Conservation (phyloP, 1,140 invertebrate genomes). For the Gryllus bimaculatus region DNA sequence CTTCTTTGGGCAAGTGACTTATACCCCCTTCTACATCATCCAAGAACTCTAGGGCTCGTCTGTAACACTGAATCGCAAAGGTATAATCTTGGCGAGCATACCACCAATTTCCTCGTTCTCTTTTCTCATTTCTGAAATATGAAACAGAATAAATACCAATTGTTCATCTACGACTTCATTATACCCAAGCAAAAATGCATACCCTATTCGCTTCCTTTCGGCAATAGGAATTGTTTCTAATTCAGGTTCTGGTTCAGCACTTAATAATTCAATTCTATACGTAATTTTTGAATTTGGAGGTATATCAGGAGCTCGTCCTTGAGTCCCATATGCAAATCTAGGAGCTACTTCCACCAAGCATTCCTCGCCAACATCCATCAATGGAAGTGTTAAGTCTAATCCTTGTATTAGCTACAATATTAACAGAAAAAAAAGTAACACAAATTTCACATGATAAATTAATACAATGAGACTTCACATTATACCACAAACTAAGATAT, state of each 20-base stretch:
- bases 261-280: slow-evolving; percentile 59
- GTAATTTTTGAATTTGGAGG: slow-evolving; percentile 49
- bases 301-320: slow-evolving; percentile 54
- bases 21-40: slow-evolving; percentile 50
- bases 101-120: slow-evolving; percentile 81
- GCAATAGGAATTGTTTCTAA: slow-evolving; percentile 46
- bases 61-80: slow-evolving; percentile 73
- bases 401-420: slow-evolving; percentile 60
- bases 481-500: too few species aligned
- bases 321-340: slow-evolving; percentile 63
- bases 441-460: too few species aligned
- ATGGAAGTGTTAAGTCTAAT: slow-evolving; percentile 66
- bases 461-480: too few species aligned
- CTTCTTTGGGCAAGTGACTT: slow-evolving; percentile 19
- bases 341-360: slow-evolving; percentile 57
- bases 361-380: slow-evolving; percentile 75
- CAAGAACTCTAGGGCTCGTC: slow-evolving; percentile 70
- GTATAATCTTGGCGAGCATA: slow-evolving; percentile 66
- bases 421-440: too few species aligned
- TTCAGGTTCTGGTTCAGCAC: slow-evolving; percentile 50
- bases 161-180: neutral
- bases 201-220: slow-evolving; percentile 56
- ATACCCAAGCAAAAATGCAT: slow-evolving; percentile 24
- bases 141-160: neutral
- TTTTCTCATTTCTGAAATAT: slow-evolving; percentile 56